Base-by-base conservation (phyloP, 2,113 vertebrate species). In the Oenanthe melanoleuca region DNA sequence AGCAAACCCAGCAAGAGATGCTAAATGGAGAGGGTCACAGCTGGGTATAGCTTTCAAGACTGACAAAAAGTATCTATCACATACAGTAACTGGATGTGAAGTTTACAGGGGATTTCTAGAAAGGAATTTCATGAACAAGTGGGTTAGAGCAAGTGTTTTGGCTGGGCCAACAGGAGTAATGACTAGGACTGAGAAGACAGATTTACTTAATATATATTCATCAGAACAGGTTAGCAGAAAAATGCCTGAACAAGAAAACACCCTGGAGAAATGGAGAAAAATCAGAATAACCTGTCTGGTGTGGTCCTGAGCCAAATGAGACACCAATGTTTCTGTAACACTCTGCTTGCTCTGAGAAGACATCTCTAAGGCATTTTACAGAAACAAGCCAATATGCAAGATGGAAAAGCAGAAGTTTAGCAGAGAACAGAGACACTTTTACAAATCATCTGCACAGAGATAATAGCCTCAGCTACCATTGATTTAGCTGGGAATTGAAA, bases 31-130 rank as follows among this genome's bases (percentile, higher is more conserved):
- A 45, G 56, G 64, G 81, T 52, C 85, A 92, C 71, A 56, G 88
- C 67, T 67, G 64, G 1, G 40, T 73, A 67, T 28, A 60, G 78
- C 92, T 94, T 90, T 86, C 81, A 70, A 38, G 57, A 57, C 28
- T 82, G 85, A 88, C 92, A 93, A 73, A 85, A 93, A 83, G 65
- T 44, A 89, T 95, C 67, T n/a, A 93, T 95, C 92, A 95, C 28
- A 80, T 33, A 22, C 29, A 80, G 9, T 61, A 80, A 85, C 34
- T 37, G 14, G 24, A 86, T 64, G 52, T 63, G 71, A 77, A 92
- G 75, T 70, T 86, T 49, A 56, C 28, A 66, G 8, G 23, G 15
- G 11, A 82, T 78, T 64, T 83, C 24, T 33, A 34, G 33, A 66
- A n/a, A 29, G 23, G 25, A 81, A 63, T 67, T 86, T 65, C 33